A percentile compares a stretch with the other conserved stretches of the same genome.
Evolutionary conservation across 2,888 invertebrate genomes (phyloP).

Genomic region (Apocheima hispidaria): DNA sequence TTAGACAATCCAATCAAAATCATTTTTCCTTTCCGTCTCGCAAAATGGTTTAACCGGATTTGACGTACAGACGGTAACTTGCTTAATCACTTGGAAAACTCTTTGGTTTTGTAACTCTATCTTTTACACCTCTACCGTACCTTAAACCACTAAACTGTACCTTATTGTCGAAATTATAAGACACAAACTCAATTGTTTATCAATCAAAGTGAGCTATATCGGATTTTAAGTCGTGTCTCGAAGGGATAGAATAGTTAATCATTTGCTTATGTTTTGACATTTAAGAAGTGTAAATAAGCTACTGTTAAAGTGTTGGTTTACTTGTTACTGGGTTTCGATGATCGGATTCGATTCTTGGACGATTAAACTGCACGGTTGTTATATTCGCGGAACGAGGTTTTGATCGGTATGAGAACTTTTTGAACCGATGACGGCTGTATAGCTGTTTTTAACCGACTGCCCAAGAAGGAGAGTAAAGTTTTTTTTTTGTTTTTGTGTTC

Average conservation of each 20-base stretch:
- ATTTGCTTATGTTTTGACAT: slow-evolving; percentile 45
- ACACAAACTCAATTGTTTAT: slow-evolving; percentile 34
- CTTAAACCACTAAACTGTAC: slow-evolving; percentile 44
- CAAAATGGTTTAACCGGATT: slow-evolving; percentile 63
- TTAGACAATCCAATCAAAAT: slow-evolving; percentile 10
- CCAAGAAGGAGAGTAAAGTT: no score
- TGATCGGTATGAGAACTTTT: slow-evolving; percentile 1
- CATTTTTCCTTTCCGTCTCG: slow-evolving; percentile 59
- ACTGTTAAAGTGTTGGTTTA: slow-evolving; percentile 81
- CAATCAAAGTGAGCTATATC: not conserved
- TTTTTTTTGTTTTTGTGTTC: no score
- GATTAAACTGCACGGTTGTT: slow-evolving; percentile 62
- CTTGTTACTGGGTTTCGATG: slow-evolving; percentile 76
- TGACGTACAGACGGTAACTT: slow-evolving; percentile 76
- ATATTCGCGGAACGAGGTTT: slow-evolving; percentile 56
- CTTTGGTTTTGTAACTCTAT: slow-evolving; percentile 77
- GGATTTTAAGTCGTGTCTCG: slow-evolving; percentile 37
- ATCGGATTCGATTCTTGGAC: slow-evolving; percentile 71
- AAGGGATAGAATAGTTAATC: slow-evolving; percentile 50
- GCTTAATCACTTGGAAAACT: slow-evolving; percentile 80
- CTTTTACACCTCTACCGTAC: slow-evolving; percentile 49
- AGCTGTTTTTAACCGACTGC: no score
- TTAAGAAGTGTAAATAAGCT: slow-evolving; percentile 68
- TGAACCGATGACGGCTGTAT: not conserved
- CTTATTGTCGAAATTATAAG: slow-evolving; percentile 28